Conservation (phyloP, 2,113 vertebrate species). For the Psilopsiagon aymara region DNA sequence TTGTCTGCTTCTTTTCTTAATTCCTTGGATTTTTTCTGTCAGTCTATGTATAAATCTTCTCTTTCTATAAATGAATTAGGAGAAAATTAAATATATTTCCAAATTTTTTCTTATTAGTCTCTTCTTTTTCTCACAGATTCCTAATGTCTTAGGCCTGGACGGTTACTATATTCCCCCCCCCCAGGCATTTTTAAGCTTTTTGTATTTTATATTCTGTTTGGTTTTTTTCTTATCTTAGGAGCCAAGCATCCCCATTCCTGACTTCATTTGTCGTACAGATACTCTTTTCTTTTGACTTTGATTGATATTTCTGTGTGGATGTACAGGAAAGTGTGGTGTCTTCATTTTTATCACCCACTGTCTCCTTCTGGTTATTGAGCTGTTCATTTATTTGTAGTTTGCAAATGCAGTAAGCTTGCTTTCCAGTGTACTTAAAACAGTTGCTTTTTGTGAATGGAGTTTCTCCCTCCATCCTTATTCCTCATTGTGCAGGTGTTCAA, state of each 20-base stretch:
- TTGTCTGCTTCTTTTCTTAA: background rate
- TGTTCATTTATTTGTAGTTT: background rate
- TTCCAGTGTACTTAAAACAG: background rate
- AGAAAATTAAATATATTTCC: background rate
- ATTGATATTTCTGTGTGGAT: background rate
- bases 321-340: background rate
- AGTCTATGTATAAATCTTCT: background rate
- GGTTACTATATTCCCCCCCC: background rate
- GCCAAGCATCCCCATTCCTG: background rate
- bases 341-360: background rate
- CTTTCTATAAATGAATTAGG: background rate
- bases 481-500: background rate
- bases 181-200: background rate
- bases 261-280: background rate
- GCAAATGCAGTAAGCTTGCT: background rate
- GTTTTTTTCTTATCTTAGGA: background rate
- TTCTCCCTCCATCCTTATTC: background rate
- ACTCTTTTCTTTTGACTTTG: background rate
- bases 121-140: background rate
- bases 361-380: background rate
- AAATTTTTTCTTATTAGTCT: background rate
- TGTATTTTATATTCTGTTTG: background rate
- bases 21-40: background rate
- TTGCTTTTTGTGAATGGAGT: background rate
- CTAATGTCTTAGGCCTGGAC: background rate